Evolutionary conservation across 1,140 invertebrate genomes (phyloP).

Genomic region (Conus betulinus): DNA sequence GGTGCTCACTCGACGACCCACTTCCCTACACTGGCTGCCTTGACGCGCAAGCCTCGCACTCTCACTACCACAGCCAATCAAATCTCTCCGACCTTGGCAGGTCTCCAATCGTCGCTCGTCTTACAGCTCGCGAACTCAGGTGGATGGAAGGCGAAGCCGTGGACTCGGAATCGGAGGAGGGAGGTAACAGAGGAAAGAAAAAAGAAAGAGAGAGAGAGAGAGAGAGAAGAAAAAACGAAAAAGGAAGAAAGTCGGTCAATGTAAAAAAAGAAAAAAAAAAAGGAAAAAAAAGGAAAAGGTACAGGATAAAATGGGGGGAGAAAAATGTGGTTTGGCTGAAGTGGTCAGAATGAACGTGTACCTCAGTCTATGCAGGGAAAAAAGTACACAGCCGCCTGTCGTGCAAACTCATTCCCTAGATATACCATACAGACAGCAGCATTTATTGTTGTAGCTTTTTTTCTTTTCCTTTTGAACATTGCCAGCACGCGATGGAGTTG

Average conservation of each 20-base stretch:
- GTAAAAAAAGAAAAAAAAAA: neutral
- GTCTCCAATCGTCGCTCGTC: slow-evolving; percentile 2
- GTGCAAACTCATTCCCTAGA: neutral
- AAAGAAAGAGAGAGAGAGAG: neutral
- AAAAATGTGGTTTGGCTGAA: neutral
- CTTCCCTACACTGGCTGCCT: slow-evolving; percentile 6
- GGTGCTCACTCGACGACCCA: neutral
- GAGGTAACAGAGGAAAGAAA: neutral
- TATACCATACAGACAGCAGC: too few species aligned
- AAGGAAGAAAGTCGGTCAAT: neutral
- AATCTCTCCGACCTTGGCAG: slow-evolving; percentile 22
- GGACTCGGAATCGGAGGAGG: neutral
- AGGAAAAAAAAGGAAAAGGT: neutral
- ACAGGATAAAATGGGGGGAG: neutral
- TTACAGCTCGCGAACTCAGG: slow-evolving; percentile 13
- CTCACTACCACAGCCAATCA: slow-evolving; percentile 21
- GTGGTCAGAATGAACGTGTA: slow-evolving; percentile 7
- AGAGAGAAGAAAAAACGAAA: neutral
- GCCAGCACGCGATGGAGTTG: too few species aligned
- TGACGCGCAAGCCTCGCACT: neutral
- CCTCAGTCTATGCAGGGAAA: neutral
- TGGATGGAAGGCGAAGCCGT: neutral
- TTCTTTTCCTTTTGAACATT: too few species aligned
- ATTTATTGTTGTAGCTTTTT: too few species aligned
- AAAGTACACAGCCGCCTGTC: neutral